phyloP scores from a whole-genome alignment of 2,797 vertebrate genomes.

The Xiphophorus birchmanni region DNA sequence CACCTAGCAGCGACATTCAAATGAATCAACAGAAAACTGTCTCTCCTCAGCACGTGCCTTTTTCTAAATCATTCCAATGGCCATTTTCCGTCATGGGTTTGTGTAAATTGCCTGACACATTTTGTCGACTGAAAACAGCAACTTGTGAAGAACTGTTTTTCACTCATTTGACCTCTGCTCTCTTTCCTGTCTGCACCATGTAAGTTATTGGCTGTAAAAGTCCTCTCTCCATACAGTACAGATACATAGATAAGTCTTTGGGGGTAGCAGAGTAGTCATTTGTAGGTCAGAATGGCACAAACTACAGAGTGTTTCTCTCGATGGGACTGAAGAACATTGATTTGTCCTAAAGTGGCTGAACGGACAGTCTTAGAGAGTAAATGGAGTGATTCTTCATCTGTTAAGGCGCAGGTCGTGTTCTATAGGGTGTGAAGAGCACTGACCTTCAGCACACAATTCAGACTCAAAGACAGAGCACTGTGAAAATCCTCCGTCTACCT shows the following conservation, averaged over 20 bases:
- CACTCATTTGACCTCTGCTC: slow-evolving; percentile 4
- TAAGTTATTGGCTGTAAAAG: slow-evolving; percentile 27
- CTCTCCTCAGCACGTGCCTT: background rate
- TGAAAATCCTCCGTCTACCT: background rate
- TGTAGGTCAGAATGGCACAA: slow-evolving; percentile 64
- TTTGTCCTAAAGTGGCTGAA: slow-evolving; percentile 75
- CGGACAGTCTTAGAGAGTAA: slow-evolving; percentile 72
- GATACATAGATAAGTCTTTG: slow-evolving; percentile 32
- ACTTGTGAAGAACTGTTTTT: slow-evolving; percentile 5
- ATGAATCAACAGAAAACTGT: background rate
- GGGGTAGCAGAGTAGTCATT: slow-evolving; percentile 57
- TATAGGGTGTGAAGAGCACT: slow-evolving; percentile 74
- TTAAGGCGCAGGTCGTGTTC: slow-evolving; percentile 78
- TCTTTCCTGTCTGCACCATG: background rate
- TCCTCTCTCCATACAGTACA: slow-evolving; percentile 27
- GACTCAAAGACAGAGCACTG: slow-evolving; percentile 53
- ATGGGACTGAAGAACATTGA: slow-evolving; percentile 71
- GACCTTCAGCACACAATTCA: slow-evolving; percentile 84
- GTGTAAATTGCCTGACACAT: background rate
- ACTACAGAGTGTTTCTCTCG: slow-evolving; percentile 59
- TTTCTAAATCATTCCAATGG: background rate
- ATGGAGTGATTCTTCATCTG: slow-evolving; percentile 83
- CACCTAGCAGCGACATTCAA: background rate
- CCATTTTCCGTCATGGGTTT: background rate
- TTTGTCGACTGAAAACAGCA: background rate